Percentiles rank a stretch among this genome's conserved stretches.
Conservation (phyloP, 2,888 invertebrate species). For the Tuberolachnus salignus region DNA sequence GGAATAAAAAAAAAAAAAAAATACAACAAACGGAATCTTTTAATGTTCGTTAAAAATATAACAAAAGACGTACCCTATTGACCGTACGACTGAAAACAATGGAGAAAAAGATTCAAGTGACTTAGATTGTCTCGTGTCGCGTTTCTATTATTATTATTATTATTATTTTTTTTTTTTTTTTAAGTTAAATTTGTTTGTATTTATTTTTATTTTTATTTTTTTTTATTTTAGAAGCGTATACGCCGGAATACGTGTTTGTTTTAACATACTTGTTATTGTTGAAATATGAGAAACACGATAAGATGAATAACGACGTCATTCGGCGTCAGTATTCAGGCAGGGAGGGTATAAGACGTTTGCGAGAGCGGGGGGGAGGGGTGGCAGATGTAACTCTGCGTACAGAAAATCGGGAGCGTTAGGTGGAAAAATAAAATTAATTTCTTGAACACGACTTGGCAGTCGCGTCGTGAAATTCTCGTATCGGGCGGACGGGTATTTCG, state of each 20-base stretch:
- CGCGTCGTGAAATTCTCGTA: no score
- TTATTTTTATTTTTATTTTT: no score
- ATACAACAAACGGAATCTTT: neutral
- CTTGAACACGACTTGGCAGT: no score
- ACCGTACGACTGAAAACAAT: neutral
- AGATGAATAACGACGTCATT: no score
- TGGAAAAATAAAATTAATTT: no score
- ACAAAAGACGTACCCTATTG: neutral
- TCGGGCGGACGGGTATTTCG: neutral
- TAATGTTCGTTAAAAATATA: no score
- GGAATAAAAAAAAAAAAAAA: neutral
- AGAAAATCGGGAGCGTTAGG: no score
- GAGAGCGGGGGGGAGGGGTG: no score
- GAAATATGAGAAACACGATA: neutral
- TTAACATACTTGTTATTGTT: constrained; percentile 24
- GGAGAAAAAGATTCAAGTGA: constrained; percentile 10
- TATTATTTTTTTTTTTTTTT: neutral
- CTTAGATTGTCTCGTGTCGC: constrained; percentile 5
- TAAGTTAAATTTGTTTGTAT: neutral
- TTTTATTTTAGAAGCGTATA: no score
- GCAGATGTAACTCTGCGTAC: no score
- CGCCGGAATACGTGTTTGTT: neutral
- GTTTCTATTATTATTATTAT: constrained; percentile 6
- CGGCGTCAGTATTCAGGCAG: no score
- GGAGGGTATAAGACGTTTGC: no score